A percentile compares a stretch with the other conserved stretches of the same genome.
These are phyloP conservation scores for Prunella strophiata DNA, from an alignment of 2,797 vertebrate species.

Conservation along the genomic window DNA sequence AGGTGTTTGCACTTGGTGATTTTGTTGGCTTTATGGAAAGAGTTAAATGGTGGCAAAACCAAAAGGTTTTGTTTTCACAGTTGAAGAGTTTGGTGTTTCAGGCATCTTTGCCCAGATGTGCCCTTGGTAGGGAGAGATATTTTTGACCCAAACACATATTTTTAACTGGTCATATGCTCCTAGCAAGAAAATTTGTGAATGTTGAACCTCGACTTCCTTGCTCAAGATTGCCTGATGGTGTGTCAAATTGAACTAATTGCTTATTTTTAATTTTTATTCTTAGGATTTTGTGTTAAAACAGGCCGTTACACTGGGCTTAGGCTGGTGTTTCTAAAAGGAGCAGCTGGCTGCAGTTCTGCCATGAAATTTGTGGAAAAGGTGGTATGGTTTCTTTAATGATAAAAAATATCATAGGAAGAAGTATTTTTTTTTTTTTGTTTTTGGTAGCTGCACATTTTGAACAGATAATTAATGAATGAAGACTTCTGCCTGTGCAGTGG, in stretches of 20 bases:
- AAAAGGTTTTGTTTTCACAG: neutral
- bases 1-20: neutral
- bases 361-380: neutral
- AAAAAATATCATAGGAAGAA: neutral
- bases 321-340: neutral
- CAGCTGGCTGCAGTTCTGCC: neutral
- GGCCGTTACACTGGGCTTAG: neutral
- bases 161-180: neutral
- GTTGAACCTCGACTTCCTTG: neutral
- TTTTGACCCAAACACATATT: neutral
- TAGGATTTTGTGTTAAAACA: neutral
- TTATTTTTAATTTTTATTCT: neutral
- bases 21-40: neutral
- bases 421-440: fast-evolving
- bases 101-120: neutral
- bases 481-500: neutral
- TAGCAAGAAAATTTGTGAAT: neutral
- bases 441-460: neutral
- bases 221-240: neutral
- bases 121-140: neutral
- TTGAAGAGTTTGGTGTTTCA: neutral
- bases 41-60: neutral
- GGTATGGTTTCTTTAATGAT: neutral
- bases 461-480: neutral
- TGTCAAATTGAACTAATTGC: neutral